Base-by-base conservation (phyloP, 1,140 invertebrate species). In the Pentalonia nigronervosa region DNA sequence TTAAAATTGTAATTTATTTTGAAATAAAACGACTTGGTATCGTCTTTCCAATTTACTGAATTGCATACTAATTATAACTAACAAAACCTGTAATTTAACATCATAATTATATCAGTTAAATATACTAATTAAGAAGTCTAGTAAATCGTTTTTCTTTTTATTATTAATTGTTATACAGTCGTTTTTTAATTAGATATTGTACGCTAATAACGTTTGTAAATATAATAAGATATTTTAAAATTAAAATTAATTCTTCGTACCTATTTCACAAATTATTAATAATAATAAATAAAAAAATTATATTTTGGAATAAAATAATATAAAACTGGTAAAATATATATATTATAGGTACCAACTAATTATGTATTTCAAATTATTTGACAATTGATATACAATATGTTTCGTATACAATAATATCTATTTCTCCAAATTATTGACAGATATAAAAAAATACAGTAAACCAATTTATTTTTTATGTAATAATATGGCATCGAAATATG, bases 401-500 rank as follows among this genome's bases (percentile, higher is more conserved):
- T 25, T 41, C 83, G 9, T n/a, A 36, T 48, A 17, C 11, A 14
- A n/a, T 47, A 47, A 86, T 47, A 48, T 48, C 84, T 30, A 47
- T 87, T 87, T 47, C 9, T 67, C 11, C 11, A 67, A n/a, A n/a
- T 3, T n/a, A 67, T 67, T 17, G 11, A 67, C 14, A n/a, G n/a
- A n/a, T 67, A 30, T 76, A n/a, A n/a, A 76, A 76, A 76, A 17
- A 20, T n/a, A 76, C 6, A 76, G 60, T n/a, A 76, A 76, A 76
- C n/a, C 60, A n/a, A 76, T 76, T 76, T n/a, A 76, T 30, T 11
- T 76, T n/a, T 30, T 87, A 87, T 87, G 30, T 87, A 87, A 87
- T 87, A 87, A 87, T 48, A 87, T 87, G n/a, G 84, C 48, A 87
- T 47, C 25, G 11, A 87, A 87, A 87, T n/a, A 47, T 45, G 84